Conservation (phyloP, 2,888 invertebrate genomes). For the Clostera curtula region DNA sequence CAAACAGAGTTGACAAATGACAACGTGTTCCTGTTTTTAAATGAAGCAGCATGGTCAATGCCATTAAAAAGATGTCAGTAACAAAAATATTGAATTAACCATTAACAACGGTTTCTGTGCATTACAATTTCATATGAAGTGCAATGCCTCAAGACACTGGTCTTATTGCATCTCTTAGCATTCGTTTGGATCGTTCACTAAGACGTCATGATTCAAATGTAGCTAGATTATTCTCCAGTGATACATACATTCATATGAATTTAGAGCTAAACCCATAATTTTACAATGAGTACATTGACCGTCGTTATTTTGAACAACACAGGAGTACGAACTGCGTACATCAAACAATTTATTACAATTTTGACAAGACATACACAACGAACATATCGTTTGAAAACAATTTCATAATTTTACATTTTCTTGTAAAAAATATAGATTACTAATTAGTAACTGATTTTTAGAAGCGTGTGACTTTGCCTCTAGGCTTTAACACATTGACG, state of each 20-base stretch:
- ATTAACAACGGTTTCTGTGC: conserved; percentile 28
- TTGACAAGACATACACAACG: too few relatives aligned
- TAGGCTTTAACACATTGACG: conserved; percentile 15
- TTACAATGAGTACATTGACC: too few relatives aligned
- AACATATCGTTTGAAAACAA: not conserved
- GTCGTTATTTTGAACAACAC: too few relatives aligned
- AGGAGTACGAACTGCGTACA: too few relatives aligned
- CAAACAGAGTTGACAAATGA: not conserved
- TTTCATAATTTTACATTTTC: not conserved
- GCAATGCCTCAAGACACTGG: conserved; percentile 30
- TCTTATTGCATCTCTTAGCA: conserved; percentile 16
- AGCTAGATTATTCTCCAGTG: too few relatives aligned
- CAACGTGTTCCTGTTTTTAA: conserved; percentile 9
- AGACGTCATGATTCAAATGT: too few relatives aligned
- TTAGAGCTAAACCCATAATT: too few relatives aligned
- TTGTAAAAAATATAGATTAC: conserved; percentile 3
- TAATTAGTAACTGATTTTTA: conserved; percentile 7
- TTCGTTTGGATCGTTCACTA: too few relatives aligned
- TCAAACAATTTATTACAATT: too few relatives aligned
- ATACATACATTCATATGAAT: too few relatives aligned
- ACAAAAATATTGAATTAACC: conserved; percentile 58
- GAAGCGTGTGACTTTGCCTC: conserved; percentile 54
- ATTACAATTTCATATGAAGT: conserved; percentile 56
- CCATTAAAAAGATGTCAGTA: conserved; percentile 33
- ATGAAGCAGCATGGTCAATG: conserved; percentile 33